Conservation (phyloP, 2,888 invertebrate genomes). For the Leptopilina syphax region DNA sequence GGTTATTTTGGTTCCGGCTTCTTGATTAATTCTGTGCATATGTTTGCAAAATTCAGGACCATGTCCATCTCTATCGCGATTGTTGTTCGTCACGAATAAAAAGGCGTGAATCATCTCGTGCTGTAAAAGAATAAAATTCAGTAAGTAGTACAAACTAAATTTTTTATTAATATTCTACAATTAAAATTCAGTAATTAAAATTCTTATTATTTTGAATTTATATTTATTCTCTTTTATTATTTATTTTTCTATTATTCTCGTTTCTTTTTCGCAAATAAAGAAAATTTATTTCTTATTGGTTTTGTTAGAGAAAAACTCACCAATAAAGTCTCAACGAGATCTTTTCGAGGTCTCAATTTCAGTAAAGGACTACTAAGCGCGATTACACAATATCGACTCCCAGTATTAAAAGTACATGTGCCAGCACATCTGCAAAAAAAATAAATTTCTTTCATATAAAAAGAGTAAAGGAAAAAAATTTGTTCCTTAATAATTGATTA, state of each 20-base stretch:
- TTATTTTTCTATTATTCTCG: too few relatives aligned
- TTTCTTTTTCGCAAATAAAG: too few relatives aligned
- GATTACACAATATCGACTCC: slow-evolving; percentile 87
- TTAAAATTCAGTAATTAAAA: too few relatives aligned
- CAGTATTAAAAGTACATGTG: slow-evolving; percentile 86
- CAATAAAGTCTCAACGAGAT: slow-evolving; percentile 97
- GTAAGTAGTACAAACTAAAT: slow-evolving; percentile 8
- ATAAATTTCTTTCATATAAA: not conserved
- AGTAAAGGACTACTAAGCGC: slow-evolving; percentile 94
- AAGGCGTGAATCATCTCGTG: slow-evolving; percentile 99
- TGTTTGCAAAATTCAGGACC: slow-evolving; percentile 96
- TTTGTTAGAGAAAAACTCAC: slow-evolving; percentile 74
- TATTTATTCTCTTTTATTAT: too few relatives aligned
- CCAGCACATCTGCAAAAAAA: slow-evolving; percentile 81
- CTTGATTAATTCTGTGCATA: slow-evolving; percentile 94
- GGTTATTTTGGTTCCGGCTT: slow-evolving; percentile 91
- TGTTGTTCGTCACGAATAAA: slow-evolving; percentile 91
- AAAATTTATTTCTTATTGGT: too few relatives aligned
- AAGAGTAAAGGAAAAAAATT: not conserved
- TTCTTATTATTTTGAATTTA: too few relatives aligned
- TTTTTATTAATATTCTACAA: too few relatives aligned
- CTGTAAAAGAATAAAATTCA: slow-evolving; percentile 70
- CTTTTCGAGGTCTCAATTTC: slow-evolving; percentile 94
- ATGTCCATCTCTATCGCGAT: slow-evolving; percentile 94
- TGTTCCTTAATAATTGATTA: too few relatives aligned